Evolutionary conservation across 2,797 vertebrate species (phyloP).

Genomic region (Pantherophis vulpinus): DNA sequence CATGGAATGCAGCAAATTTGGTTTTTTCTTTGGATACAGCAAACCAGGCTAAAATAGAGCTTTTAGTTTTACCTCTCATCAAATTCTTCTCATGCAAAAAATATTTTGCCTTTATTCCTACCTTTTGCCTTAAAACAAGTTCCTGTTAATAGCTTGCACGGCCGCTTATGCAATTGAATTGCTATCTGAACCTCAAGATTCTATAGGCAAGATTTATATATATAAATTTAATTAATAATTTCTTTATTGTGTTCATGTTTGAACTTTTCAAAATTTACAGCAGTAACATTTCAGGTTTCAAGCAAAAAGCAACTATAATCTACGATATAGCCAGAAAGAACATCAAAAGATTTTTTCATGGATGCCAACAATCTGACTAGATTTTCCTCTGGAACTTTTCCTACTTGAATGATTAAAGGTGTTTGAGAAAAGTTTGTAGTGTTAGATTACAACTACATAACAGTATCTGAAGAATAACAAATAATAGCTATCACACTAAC

Average conservation of each 20-base stretch:
- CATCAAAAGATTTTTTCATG: not conserved
- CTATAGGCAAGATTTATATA: too few species aligned
- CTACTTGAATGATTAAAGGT: not conserved
- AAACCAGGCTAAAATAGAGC: not conserved
- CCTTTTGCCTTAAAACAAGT: not conserved
- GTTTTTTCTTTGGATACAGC: not conserved
- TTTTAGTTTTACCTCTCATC: not conserved
- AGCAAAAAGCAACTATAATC: not conserved
- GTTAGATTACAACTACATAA: conserved; percentile 1
- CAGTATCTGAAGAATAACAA: not conserved
- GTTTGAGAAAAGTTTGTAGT: not conserved
- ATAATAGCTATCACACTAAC: not conserved
- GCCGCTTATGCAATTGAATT: too few species aligned
- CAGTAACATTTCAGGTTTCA: not conserved
- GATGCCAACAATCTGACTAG: not conserved
- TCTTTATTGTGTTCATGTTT: not conserved
- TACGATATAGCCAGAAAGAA: not conserved
- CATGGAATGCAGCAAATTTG: not conserved
- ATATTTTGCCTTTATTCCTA: not conserved
- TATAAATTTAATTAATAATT: too few species aligned
- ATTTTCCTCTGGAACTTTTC: not conserved
- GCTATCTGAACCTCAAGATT: too few species aligned
- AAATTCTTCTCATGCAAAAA: not conserved
- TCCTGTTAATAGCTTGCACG: not conserved
- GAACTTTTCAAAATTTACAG: not conserved